These are phyloP conservation scores for Vesta saturnalis DNA, from an alignment of 2,888 invertebrate species.

Conservation along the genomic window DNA sequence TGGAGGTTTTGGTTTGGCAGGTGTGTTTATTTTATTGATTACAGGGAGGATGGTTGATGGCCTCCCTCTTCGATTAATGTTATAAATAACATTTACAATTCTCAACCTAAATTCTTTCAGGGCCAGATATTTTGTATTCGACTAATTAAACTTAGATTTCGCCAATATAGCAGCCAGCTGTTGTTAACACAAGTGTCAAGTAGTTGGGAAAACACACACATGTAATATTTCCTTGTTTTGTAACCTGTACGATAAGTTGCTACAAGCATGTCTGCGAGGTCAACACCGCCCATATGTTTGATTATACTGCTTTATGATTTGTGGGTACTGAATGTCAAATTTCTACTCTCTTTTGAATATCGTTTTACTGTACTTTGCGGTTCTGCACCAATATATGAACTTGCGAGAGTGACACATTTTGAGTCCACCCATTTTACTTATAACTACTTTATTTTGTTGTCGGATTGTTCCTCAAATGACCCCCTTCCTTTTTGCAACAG, in stretches of 20 bases:
- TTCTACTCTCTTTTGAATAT: no score
- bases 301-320: constrained; percentile 7
- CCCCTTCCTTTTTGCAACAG: no score
- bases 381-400: constrained; percentile 2
- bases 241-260: constrained; percentile 5
- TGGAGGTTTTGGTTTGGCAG: no score
- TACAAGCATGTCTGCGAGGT: constrained; percentile 2
- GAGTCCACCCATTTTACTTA: no score
- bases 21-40: no score
- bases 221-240: not conserved
- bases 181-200: no score
- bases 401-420: not conserved
- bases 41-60: not conserved
- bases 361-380: no score
- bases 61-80: not conserved
- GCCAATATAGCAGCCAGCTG: no score
- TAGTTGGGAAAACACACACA: no score
- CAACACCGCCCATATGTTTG: no score
- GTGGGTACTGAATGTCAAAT: not conserved
- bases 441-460: constrained; percentile 7
- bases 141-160: not conserved
- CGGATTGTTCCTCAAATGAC: constrained; percentile 1
- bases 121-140: not conserved
- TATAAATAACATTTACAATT: not conserved
- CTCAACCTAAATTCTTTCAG: not conserved